Evolutionary conservation across 2,888 invertebrate genomes (phyloP), one percentile per base, ranked within the genome.

Genomic region (Globia sparganii): DNA sequence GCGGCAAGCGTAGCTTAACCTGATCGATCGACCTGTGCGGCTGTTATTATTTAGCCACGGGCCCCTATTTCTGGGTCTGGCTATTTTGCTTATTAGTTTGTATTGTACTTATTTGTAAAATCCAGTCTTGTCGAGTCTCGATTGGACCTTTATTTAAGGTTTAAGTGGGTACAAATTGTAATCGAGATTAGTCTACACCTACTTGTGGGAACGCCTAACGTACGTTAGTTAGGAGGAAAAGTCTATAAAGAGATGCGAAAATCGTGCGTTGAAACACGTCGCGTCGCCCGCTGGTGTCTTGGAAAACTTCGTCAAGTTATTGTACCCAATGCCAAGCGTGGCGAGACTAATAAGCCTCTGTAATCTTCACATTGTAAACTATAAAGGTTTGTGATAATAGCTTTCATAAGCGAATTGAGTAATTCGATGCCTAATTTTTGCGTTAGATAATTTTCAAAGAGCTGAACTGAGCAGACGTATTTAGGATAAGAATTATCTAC

Each of bases 321-420:
- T 78, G 82, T 59, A 34, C 82, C 25, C 28, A 65, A 82, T 82
- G 64, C 58, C 77, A 78, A 76, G 11, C 83, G 77, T 58, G 49
- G 34, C 58, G 83, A 82, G 77, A 82, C 76, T 82, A 82, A 78
- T 82, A 75, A 49, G 58, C 9, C 49, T 59, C 64, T 49, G 56
- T 31, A 64, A 58, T 76, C 25, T 28, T 49, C 40, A 58, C 64
- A 75, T 78, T 78, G 11, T 75, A 28, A 34, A 49, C 66, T 67
- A 31, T 9, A 25, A 18, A 64, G n/a, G n/a, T 18, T 34, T 59
- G 72, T 43, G 53, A 65, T 43, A 34, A 43, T 31, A 79, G 37
- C n/a, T 59, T 77, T 79, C 66, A 40, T 59, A 40, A 25, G 37
- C 9, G 21, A 61, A 80, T 59, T 66, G 1, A 46, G 25, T 53